phyloP scores from a whole-genome alignment of 2,113 vertebrate species.

The Pycnonotus jocosus region DNA sequence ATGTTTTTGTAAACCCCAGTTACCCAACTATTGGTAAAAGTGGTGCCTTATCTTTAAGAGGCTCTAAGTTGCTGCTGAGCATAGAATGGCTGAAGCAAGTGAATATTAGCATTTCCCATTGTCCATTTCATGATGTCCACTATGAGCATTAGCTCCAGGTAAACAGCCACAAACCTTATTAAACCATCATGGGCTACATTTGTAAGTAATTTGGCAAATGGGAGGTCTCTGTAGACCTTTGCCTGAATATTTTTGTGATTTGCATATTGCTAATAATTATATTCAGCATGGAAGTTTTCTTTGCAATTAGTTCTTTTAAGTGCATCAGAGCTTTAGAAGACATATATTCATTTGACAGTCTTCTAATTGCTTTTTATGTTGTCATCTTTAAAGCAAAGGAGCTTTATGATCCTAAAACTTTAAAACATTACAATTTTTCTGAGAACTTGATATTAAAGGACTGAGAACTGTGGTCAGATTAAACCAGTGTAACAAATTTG shows the following conservation, averaged over 20 bases:
- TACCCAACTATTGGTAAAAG: not conserved
- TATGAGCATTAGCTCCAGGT: not conserved
- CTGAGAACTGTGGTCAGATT: not conserved
- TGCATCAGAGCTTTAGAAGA: slow-evolving; percentile 35
- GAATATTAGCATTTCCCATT: not conserved
- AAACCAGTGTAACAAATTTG: not conserved
- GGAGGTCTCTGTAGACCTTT: not conserved
- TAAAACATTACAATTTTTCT: slow-evolving; percentile 30
- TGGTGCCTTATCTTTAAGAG: not conserved
- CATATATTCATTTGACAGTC: slow-evolving; percentile 51
- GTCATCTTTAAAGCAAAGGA: slow-evolving; percentile 40
- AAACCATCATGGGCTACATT: not conserved
- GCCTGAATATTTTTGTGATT: not conserved
- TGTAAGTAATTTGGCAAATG: not conserved
- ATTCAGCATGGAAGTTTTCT: not conserved
- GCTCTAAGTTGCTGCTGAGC: not conserved
- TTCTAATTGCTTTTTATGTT: slow-evolving; percentile 60
- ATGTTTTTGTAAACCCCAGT: not conserved
- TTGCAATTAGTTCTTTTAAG: slow-evolving; percentile 56
- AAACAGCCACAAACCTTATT: not conserved
- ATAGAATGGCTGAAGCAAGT: not conserved
- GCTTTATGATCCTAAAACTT: slow-evolving; percentile 51
- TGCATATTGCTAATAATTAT: slow-evolving; percentile 33
- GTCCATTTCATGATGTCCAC: not conserved
- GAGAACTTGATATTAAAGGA: not conserved